Evolutionary conservation across 2,888 invertebrate species (phyloP).

Genomic region (Andrena trimmerana): DNA sequence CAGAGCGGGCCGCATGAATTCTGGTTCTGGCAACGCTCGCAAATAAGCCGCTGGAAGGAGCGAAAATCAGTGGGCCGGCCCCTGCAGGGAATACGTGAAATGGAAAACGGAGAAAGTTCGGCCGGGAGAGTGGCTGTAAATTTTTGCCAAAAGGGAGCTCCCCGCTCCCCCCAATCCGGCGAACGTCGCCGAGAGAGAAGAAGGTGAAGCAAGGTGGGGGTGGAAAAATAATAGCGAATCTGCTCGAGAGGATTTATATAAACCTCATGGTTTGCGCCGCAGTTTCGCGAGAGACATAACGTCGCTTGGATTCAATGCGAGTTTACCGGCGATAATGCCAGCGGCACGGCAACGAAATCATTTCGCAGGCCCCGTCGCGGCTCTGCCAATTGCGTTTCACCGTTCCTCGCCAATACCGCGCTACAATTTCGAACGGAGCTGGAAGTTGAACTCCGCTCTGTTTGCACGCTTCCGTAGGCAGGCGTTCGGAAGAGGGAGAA

Average conservation of each 20-base stretch:
- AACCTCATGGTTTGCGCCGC: too few species aligned
- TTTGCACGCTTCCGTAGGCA: conserved; percentile 58
- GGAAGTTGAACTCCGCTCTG: conserved; percentile 54
- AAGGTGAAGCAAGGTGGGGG: not conserved
- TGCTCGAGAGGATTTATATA: too few species aligned
- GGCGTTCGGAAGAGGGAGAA: too few species aligned
- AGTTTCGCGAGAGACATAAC: too few species aligned
- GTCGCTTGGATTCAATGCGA: not conserved
- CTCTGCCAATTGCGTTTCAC: conserved; percentile 23
- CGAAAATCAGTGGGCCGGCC: conserved; percentile 1
- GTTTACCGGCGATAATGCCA: not conserved
- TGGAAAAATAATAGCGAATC: conserved; percentile 1
- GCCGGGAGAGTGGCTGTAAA: conserved; percentile 30
- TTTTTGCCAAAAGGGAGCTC: conserved; percentile 31
- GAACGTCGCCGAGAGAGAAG: not conserved
- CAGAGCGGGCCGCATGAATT: conserved; percentile 53
- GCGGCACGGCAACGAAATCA: not conserved
- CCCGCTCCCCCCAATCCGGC: not conserved
- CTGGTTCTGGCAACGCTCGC: conserved; percentile 59
- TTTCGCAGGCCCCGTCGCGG: not conserved
- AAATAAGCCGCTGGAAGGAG: conserved; percentile 45
- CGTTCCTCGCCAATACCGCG: conserved; percentile 5
- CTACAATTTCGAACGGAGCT: conserved; percentile 48
- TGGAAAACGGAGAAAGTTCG: conserved; percentile 59
- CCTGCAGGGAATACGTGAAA: conserved; percentile 43